Base-by-base conservation (phyloP, 2,113 vertebrate genomes). In the Shinisaurus crocodilurus region DNA sequence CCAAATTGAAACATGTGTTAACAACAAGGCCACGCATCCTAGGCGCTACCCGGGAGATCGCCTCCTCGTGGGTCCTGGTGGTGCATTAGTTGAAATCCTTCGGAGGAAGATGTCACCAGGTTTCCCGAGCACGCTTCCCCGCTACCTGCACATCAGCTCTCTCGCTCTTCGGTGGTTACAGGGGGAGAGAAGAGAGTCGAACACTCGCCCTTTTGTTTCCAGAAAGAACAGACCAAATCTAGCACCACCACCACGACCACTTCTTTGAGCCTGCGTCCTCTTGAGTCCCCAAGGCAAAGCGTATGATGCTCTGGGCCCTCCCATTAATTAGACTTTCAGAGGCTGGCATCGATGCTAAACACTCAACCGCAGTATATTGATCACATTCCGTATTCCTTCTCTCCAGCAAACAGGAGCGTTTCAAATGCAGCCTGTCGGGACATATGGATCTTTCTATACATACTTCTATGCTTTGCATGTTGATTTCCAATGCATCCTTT, bases 1-100 rank as follows among this genome's bases (percentile, higher is more conserved):
- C 95, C 94, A 96, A 96, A 97, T 94, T 96, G 95, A 96, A 96
- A 96, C 96, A 94, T 93, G 94, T 96, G 95, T 96, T 96, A 97
- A 95, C 95, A 96, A 96, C 93, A 93, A 95, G 90, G 95, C 93
- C 95, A 91, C 82, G 93, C 92, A 96, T 95, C 90, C 92, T 89
- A 92, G 90, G 90, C 95, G 92, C 92, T 96, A 90, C 95, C 91
- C 92, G 84, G 94, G 95, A 96, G 95, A 96, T 96, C 92, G 93
- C 94, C 96, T 95, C 93, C 96, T 96, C 92, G 94, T 87, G 89
- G 94, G 50, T 18, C 67, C 69, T 54, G 63, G n/a, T 95, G 93
- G 92, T 95, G 95, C 94, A 94, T 94, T 75, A 91, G 92, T 93
- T 93, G 94, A 94, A 45, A 96, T 94, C 90, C 90, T 94, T 89